Conservation (phyloP, 2,113 vertebrate genomes). For the Periophthalmodon schlosseri region DNA sequence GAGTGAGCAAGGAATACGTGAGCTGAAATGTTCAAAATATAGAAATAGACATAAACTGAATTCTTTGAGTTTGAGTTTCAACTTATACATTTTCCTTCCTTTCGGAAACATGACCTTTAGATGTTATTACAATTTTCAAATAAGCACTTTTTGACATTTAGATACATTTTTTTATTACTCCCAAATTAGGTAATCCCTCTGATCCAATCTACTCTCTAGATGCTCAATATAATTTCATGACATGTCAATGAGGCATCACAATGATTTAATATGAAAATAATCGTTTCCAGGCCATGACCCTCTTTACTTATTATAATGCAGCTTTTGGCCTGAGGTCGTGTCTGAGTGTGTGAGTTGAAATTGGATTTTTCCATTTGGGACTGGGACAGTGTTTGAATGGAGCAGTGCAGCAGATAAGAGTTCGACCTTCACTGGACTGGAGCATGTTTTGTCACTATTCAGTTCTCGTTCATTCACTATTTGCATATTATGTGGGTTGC, state of each 20-base stretch:
- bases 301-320: not conserved
- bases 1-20: no score
- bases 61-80: no score
- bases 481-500: conserved; percentile 1
- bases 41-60: no score
- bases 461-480: conserved; percentile 3
- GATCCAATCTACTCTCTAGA: no score
- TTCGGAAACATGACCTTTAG: no score
- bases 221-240: not conserved
- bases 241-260: not conserved
- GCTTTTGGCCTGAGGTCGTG: not conserved
- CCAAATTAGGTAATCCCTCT: no score
- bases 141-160: no score
- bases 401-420: not conserved
- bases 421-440: conserved; percentile 13
- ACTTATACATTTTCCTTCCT: no score
- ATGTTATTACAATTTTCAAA: no score
- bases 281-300: not conserved
- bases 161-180: no score
- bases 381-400: not conserved
- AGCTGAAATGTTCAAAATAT: no score
- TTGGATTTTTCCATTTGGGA: conserved; percentile 11
- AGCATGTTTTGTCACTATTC: not conserved
- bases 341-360: not conserved
- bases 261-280: not conserved